These are phyloP conservation scores for Mungos mungo DNA, from an alignment of 2,113 vertebrate species.

Conservation along the genomic window DNA sequence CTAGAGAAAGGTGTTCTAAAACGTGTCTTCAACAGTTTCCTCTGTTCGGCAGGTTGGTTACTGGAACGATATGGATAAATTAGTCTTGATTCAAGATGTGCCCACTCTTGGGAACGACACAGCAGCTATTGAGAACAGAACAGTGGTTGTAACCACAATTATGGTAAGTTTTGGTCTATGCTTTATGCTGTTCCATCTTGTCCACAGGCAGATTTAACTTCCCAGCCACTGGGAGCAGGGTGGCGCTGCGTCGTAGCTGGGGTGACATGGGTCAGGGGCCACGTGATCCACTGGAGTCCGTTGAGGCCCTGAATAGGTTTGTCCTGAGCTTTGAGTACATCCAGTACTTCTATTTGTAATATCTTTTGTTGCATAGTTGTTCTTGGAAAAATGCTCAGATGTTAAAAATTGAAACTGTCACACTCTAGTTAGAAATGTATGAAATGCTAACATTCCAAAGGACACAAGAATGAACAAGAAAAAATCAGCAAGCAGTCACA, in stretches of 20 bases:
- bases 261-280: not conserved
- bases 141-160: slow-evolving; percentile 97
- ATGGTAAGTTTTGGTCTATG: slow-evolving; percentile 91
- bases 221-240: slow-evolving; percentile 34
- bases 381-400: slow-evolving; percentile 63
- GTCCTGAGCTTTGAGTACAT: not conserved
- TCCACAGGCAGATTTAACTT: slow-evolving; percentile 68
- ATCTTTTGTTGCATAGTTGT: slow-evolving; percentile 48
- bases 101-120: slow-evolving; percentile 94
- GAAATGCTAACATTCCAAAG: slow-evolving; percentile 57
- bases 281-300: not conserved
- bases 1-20: not conserved
- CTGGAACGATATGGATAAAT: slow-evolving; percentile 98
- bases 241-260: slow-evolving; percentile 42
- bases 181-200: slow-evolving; percentile 63
- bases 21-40: slow-evolving; percentile 53
- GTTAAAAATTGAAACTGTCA: slow-evolving; percentile 64
- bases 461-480: slow-evolving; percentile 44
- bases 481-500: slow-evolving; percentile 60
- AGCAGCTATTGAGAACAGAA: slow-evolving; percentile 94
- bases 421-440: slow-evolving; percentile 67
- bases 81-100: slow-evolving; percentile 96
- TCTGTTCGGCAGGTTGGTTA: slow-evolving; percentile 93
- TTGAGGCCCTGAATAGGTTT: slow-evolving; percentile 56
- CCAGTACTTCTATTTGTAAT: slow-evolving; percentile 58